Evolutionary conservation across 2,888 invertebrate species (phyloP), one percentile per base, ranked within the genome.

Genomic region (Gonocerus acuteangulatus): DNA sequence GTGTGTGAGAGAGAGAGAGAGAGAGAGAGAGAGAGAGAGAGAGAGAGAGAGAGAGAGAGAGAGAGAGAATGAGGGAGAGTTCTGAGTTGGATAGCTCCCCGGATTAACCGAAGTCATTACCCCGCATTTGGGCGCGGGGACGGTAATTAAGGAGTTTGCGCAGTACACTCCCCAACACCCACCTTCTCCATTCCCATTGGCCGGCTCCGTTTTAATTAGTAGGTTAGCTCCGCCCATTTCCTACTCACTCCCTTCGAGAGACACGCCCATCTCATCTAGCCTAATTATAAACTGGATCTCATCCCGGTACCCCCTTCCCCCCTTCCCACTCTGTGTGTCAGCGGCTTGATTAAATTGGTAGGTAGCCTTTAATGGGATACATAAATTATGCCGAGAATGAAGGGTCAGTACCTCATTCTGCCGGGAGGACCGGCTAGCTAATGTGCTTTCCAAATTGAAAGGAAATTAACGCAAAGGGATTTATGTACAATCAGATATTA

Each of bases 71-170:
- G 6, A 39, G 13, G 36, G n/a, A 39, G 23, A 39, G 22, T 36
- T 2, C 19, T 11, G 48, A n/a, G 21, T 11, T 39, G 54, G 21
- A 15, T 21, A 18, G 51, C 21, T 34, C 34, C 19, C 9, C 27
- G 27, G 27, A 27, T 27, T 27, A 27, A 27, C 4, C 27, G 4
- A 27, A 27, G 34, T 51, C 32, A 51, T 51, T 51, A 51, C 51
- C 34, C 27, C 15, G 13, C 19, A 19, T 34, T 27, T 27, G 27
- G 19, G 34, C 51, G 42, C 4, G 42, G 34, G 4, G 16, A 13
- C 7, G n/a, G 51, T 54, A 54, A 54, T 54, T 54, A 54, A 39
- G 39, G 54, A 54, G 54, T 54, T 39, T 54, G 54, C 54, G 54
- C 54, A 27, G 27, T 27, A 9, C 9, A 27, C 27, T 9, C 22